A percentile compares a stretch with the other conserved stretches of the same genome.
Conservation (phyloP, 2,797 vertebrate species). For the Acipenser ruthenus region DNA sequence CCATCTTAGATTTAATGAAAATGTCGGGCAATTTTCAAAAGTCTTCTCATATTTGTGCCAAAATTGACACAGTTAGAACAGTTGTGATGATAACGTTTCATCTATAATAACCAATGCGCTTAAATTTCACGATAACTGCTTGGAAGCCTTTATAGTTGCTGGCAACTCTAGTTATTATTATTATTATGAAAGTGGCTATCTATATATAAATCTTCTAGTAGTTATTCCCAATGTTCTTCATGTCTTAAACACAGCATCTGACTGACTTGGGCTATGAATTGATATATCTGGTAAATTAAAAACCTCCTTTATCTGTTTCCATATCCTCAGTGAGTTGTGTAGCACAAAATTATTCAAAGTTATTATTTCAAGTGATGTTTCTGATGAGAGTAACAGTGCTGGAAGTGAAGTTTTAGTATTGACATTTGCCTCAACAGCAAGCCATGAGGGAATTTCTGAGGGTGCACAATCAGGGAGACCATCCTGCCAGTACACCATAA, state of each 20-base stretch:
- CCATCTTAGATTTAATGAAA: too few species aligned
- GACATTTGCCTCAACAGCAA: conserved; percentile 4
- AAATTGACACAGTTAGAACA: too few species aligned
- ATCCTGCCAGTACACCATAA: conserved; percentile 13
- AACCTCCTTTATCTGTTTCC: background rate
- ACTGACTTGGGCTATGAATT: background rate
- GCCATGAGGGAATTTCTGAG: background rate
- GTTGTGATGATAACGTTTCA: too few species aligned
- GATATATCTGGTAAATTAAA: background rate
- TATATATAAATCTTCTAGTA: conserved; percentile 8
- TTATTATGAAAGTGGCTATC: conserved; percentile 8
- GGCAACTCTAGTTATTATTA: conserved; percentile 4
- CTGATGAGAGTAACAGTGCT: conserved; percentile 3
- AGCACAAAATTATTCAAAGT: background rate
- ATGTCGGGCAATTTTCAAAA: too few species aligned
- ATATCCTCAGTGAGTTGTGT: conserved; percentile 10
- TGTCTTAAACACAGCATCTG: background rate
- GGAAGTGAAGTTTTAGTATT: conserved; percentile 1
- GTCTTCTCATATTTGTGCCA: too few species aligned
- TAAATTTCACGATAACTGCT: too few species aligned
- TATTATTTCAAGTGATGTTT: background rate
- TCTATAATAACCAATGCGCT: too few species aligned
- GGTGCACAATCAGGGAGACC: background rate
- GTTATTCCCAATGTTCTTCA: background rate
- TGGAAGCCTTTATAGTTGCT: background rate